These are phyloP conservation scores for Acanthosepion pharaonis DNA, from an alignment of 2,888 invertebrate species.

Conservation along the genomic window DNA sequence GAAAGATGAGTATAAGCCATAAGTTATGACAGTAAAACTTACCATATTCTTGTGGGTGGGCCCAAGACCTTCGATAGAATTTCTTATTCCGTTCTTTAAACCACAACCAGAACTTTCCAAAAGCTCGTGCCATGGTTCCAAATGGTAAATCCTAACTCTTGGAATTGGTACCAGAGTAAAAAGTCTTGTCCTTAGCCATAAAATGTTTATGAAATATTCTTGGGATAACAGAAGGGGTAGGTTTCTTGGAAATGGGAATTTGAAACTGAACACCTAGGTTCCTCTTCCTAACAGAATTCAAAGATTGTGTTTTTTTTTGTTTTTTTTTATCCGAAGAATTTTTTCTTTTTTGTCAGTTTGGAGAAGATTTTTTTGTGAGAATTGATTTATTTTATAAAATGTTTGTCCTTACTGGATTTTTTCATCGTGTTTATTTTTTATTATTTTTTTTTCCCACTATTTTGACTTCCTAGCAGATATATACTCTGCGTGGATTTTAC, in stretches of 20 bases:
- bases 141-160: background rate
- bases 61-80: slow-evolving; percentile 43
- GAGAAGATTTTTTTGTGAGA: background rate
- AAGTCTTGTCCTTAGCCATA: background rate
- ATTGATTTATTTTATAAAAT: no score
- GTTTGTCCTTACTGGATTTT: no score
- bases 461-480: no score
- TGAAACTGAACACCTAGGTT: background rate
- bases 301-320: background rate
- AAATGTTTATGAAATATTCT: background rate
- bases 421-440: no score
- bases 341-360: background rate
- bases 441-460: no score
- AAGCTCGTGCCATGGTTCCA: slow-evolving; percentile 40
- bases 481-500: no score
- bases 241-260: background rate
- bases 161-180: background rate
- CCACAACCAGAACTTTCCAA: slow-evolving; percentile 42
- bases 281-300: no score
- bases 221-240: background rate
- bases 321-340: background rate
- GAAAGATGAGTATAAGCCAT: background rate
- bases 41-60: slow-evolving; percentile 40
- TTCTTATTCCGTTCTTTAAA: slow-evolving; percentile 44
- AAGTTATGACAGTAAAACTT: background rate